These are phyloP conservation scores for Ricordea florida DNA, from an alignment of 92 coral and sea anemone genomes.

Conservation along the genomic window DNA sequence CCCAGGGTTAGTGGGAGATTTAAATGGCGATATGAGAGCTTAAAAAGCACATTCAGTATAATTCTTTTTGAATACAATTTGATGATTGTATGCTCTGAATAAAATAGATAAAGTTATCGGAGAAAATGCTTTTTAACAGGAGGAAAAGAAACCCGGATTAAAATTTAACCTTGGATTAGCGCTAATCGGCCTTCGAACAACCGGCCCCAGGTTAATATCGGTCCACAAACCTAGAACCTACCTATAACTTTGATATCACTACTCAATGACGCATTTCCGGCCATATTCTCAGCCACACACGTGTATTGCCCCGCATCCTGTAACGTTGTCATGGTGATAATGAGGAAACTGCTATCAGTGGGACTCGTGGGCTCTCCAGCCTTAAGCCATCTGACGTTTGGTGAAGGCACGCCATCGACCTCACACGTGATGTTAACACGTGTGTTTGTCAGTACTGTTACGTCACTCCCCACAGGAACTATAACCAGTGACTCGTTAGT, in stretches of 20 bases:
- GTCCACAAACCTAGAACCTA: conserved; percentile 15
- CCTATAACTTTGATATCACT: conserved; percentile 58
- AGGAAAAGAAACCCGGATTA: too few relatives aligned
- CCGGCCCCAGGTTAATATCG: too few relatives aligned
- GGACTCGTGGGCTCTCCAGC: conserved; percentile 31
- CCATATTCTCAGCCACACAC: conserved; percentile 66
- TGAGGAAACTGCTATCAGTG: conserved; percentile 12
- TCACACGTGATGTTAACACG: conserved; percentile 70
- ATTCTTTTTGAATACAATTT: too few relatives aligned
- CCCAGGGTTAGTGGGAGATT: too few relatives aligned
- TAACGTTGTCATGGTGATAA: neutral
- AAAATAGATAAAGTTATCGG: too few relatives aligned
- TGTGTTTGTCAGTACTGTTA: conserved; percentile 44
- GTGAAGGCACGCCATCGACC: conserved; percentile 71
- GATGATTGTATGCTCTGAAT: too few relatives aligned
- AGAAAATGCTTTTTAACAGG: too few relatives aligned
- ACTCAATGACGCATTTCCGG: conserved; percentile 51
- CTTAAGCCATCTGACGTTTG: conserved; percentile 62
- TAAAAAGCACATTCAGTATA: too few relatives aligned
- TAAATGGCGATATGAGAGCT: too few relatives aligned
- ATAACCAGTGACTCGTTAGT: conserved; percentile 36
- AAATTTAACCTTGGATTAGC: too few relatives aligned
- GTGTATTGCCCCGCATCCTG: conserved; percentile 64
- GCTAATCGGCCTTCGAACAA: too few relatives aligned
- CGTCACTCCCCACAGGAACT: conserved; percentile 45